These are phyloP conservation scores for Andrena cerasifolii DNA, from an alignment of 1,140 invertebrate species.

Conservation along the genomic window DNA sequence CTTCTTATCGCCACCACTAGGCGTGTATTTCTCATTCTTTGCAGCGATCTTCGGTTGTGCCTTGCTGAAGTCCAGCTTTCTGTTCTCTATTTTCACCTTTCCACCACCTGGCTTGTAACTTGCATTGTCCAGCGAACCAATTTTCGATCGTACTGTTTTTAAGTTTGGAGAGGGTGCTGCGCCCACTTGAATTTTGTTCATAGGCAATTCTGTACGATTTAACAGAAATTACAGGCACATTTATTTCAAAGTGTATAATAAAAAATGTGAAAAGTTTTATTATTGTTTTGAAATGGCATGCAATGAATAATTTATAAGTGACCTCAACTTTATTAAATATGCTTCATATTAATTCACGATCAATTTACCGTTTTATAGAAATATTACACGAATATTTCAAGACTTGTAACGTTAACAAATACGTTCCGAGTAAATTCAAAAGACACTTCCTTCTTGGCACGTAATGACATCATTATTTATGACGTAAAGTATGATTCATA, in stretches of 20 bases:
- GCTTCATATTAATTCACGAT: too few species aligned
- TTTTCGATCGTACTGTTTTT: constrained; percentile 95
- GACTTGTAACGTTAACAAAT: too few species aligned
- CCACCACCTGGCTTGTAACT: constrained; percentile 96
- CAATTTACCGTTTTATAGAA: too few species aligned
- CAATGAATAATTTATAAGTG: too few species aligned
- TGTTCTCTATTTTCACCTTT: constrained; percentile 94
- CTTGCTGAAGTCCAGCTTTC: constrained; percentile 92
- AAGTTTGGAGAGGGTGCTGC: constrained; percentile 94
- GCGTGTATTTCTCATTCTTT: constrained; percentile 94
- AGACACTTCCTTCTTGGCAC: too few species aligned
- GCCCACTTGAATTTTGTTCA: constrained; percentile 97
- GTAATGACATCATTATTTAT: too few species aligned
- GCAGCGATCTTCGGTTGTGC: constrained; percentile 92
- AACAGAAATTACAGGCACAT: constrained; percentile 22
- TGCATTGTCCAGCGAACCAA: constrained; percentile 96
- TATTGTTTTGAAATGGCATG: too few species aligned
- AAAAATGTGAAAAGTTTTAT: too few species aligned
- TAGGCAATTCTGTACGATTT: constrained; percentile 87
- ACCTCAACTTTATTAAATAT: too few species aligned
- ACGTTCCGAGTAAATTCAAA: too few species aligned
- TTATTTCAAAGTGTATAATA: background rate
- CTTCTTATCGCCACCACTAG: constrained; percentile 96
- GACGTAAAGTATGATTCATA: too few species aligned
- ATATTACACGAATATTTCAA: too few species aligned